These are phyloP conservation scores for Protodeltote pygarga DNA, from an alignment of 2,888 invertebrate genomes.

Conservation along the genomic window DNA sequence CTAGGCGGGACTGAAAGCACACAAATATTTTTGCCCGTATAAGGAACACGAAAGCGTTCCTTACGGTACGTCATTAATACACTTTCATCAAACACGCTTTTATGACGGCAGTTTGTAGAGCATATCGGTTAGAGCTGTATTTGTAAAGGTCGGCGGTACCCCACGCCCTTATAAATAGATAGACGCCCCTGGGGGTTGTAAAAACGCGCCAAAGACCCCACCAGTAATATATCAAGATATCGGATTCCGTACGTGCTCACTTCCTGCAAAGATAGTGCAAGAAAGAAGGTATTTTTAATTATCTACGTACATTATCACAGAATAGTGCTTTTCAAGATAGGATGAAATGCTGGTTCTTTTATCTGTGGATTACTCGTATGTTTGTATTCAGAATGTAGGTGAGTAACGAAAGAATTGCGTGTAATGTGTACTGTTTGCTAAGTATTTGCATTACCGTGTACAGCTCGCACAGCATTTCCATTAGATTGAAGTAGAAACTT, in stretches of 20 bases:
- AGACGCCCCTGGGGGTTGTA: conserved; percentile 69
- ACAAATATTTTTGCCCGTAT: conserved; percentile 7
- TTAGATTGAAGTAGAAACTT: conserved; percentile 36
- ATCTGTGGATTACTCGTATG: conserved; percentile 23
- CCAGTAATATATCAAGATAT: conserved; percentile 78
- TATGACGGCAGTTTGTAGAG: conserved; percentile 73
- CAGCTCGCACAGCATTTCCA: conserved; percentile 34
- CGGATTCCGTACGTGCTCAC: conserved; percentile 65
- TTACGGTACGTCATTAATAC: conserved; percentile 56
- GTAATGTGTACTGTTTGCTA: conserved; percentile 26
- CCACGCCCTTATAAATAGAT: conserved; percentile 58
- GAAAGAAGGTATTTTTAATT: conserved; percentile 65
- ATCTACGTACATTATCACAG: conserved; percentile 51
- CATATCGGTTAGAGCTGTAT: conserved; percentile 71
- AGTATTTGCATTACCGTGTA: conserved; percentile 27
- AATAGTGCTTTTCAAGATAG: conserved; percentile 12
- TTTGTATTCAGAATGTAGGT: conserved; percentile 31
- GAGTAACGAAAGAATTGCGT: conserved; percentile 36
- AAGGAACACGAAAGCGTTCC: conserved; percentile 31
- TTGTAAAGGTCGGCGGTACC: conserved; percentile 77
- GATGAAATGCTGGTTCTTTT: conserved; percentile 27
- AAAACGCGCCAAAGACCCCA: conserved; percentile 69
- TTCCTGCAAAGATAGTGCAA: conserved; percentile 55
- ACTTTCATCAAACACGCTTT: conserved; percentile 61
- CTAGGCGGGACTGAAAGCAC: no score